Conservation (phyloP, 2,888 invertebrate species). For the Nebria brevicollis region DNA sequence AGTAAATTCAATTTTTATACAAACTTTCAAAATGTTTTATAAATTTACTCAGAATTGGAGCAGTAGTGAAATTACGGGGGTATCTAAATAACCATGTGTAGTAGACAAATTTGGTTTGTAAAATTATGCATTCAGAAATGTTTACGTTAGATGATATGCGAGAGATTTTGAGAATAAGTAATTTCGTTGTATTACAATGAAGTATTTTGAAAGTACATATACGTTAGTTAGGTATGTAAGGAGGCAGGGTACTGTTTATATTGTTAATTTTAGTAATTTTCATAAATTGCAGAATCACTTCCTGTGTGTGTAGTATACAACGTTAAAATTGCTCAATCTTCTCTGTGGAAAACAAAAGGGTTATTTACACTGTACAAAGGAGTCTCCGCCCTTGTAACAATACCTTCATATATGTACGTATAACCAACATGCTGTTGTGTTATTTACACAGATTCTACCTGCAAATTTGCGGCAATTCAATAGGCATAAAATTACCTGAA, state of each 20-base stretch:
- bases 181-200: background rate
- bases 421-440: background rate
- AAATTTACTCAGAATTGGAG: too few species aligned
- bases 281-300: background rate
- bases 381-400: conserved; percentile 1
- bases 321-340: background rate
- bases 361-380: background rate
- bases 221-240: background rate
- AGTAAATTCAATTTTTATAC: too few species aligned
- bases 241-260: background rate
- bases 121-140: background rate
- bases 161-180: background rate
- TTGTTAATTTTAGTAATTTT: conserved; percentile 1
- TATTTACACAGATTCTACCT: conserved; percentile 10
- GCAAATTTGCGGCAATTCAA: conserved; percentile 21
- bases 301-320: background rate
- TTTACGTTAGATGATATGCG: background rate
- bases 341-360: background rate
- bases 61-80: too few species aligned
- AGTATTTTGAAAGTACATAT: background rate
- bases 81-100: too few species aligned
- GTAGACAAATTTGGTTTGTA: background rate
- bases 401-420: background rate
- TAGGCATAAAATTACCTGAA: conserved; percentile 18
- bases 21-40: too few species aligned